Evolutionary conservation across 2,797 vertebrate genomes (phyloP).

Genomic region (Prunella strophiata): DNA sequence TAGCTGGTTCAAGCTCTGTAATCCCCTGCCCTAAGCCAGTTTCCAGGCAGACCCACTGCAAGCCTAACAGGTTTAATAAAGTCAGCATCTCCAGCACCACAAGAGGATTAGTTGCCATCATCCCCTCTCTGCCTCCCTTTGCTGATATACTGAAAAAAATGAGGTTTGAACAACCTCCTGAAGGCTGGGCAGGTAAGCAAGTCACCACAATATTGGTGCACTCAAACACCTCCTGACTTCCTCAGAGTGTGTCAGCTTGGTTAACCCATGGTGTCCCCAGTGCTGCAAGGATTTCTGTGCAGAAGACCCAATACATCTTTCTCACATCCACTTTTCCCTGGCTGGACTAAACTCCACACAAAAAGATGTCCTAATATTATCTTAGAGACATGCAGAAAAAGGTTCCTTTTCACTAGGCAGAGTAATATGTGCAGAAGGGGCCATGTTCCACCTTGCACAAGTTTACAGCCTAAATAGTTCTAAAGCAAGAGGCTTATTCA

Average conservation of each 20-base stretch:
- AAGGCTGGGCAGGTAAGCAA: background rate
- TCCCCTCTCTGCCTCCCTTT: background rate
- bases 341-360: background rate
- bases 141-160: background rate
- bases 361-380: background rate
- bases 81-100: background rate
- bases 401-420: background rate
- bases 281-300: background rate
- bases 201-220: background rate
- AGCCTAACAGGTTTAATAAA: background rate
- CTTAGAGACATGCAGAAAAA: background rate
- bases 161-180: background rate
- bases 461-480: background rate
- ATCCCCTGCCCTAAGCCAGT: slow-evolving; percentile 7
- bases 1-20: background rate
- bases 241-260: background rate
- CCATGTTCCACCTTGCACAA: background rate
- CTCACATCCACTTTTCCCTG: background rate
- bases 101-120: slow-evolving; percentile 27
- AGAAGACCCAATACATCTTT: background rate
- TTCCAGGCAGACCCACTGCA: background rate
- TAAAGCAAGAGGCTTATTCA: background rate
- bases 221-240: background rate
- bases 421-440: background rate
- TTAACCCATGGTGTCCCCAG: accelerated